Percentiles rank a stretch among this genome's conserved stretches.
These are phyloP conservation scores for Ctenoplectra terminalis DNA, from an alignment of 1,140 invertebrate species.

Conservation along the genomic window DNA sequence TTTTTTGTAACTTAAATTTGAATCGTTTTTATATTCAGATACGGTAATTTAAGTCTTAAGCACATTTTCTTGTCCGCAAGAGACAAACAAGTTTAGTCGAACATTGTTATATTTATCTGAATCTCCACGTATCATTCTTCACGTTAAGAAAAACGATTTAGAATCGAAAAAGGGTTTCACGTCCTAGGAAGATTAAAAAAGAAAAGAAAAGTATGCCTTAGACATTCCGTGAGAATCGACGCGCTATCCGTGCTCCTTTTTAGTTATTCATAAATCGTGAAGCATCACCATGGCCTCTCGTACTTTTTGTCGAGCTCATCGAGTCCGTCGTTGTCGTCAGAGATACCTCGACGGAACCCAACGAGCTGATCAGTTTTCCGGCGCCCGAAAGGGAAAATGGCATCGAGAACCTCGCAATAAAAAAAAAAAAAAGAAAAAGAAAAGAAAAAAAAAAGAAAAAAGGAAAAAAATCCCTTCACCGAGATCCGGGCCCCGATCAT, in stretches of 20 bases:
- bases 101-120: conserved; percentile 2
- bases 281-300: conserved; percentile 39
- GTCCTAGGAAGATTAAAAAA: neutral
- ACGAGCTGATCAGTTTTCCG: neutral
- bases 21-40: neutral
- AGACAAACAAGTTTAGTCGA: too few relatives aligned
- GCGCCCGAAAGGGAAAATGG: conserved; percentile 30
- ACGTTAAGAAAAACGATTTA: neutral
- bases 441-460: conserved; percentile 11
- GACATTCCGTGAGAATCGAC: conserved; percentile 41
- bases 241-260: conserved; percentile 3
- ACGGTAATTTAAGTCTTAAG: neutral
- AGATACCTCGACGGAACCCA: neutral
- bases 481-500: conserved; percentile 67
- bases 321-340: neutral
- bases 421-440: neutral
- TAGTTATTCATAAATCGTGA: conserved; percentile 19
- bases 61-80: neutral
- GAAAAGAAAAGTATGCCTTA: conserved; percentile 29
- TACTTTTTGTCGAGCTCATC: conserved; percentile 25
- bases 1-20: neutral
- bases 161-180: neutral
- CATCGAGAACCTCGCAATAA: conserved; percentile 65
- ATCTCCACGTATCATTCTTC: conserved; percentile 11
- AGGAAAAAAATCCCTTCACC: conserved; percentile 58